Evolutionary conservation across 2,888 invertebrate species (phyloP), one percentile per base, ranked within the genome.

Genomic region (Apotomis betuletana): DNA sequence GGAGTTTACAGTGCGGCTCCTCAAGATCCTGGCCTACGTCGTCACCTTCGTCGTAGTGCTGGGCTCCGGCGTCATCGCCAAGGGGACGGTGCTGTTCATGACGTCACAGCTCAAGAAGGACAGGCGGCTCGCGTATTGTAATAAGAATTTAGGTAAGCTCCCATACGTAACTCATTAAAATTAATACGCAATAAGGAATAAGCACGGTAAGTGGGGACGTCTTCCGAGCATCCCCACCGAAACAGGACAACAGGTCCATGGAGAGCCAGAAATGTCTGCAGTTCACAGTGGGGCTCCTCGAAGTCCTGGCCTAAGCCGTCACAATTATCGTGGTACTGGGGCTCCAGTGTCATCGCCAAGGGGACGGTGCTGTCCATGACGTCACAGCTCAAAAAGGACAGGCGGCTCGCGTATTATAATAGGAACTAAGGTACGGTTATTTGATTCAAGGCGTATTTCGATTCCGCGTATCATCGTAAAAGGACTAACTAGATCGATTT

Each of bases 361-460:
- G 97, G 97, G 79, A 96, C 97, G 73, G 94, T 98, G 75, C 95
- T 98, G 77, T 97, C 98, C 88, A 98, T 98, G 98, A 97, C 98
- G 68, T 98, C 98, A 79, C 98, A 98, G 90, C 93, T 98, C 75
- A 95, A 95, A 84, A 94, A 96, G 80, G 96, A 96, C 86, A 96
- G 96, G 85, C 94, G 95, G 77, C 94, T 97, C 81, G 94, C 95
- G 70, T 97, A 96, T 90, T 98, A 98, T 94, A 97, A 97, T 94
- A 96, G 94, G 87, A 96, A 97, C 91, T 95, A 97, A 94, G 97
- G 97, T 96, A 92, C 15, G 15, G 15, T 15, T 15, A 15, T 15
- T 15, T 15, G 15, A 15, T 15, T 15, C 15, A 15, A 15, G 27
- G 27, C 27, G 27, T 27, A 2, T 27, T 27, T 27, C 27, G 27